Base-by-base conservation (phyloP, 2,888 invertebrate species). In the Trypoxylon attenuatum region DNA sequence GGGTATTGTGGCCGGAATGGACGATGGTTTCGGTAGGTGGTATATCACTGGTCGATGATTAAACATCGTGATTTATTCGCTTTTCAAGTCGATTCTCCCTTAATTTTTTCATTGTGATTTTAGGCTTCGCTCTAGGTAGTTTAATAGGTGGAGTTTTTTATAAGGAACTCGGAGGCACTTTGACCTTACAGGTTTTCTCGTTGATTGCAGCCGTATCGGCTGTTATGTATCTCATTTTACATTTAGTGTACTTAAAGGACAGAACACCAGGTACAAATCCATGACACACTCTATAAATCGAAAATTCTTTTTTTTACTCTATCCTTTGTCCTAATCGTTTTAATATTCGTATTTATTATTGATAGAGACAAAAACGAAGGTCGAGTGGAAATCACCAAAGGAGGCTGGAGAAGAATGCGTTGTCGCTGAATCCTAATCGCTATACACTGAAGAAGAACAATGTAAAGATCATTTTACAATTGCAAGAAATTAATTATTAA, bases 1-100 rank as follows among this genome's bases (percentile, higher is more conserved):
- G 84, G 95, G 95, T 0, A 90, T 96, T 22, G 93, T 94, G 29
- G 94, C 95, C 0, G 95, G 95, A n/a, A 92, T 95, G 92, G 95
- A 95, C 81, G 96, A 96, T 81, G 95, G 95, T 0, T 88, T 95
- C 22, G 94, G 93, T 93, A 81, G 86, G 2, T 2, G 21, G 22
- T n/a, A 22, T 15, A 6, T 27, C 16, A 13, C 10, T 23, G 29
- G 43, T 23, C 5, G 2, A 2, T 19, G 3, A 3, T 2, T 19
- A n/a, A 10, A 6, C 10, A 25, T 16, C 49, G 5, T 41, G 2
- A 16, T 51, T 57, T 8, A 21, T 22, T 13, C 3, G 5, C 5
- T 18, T 29, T 23, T 1, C 21, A 5, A 15, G 13, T 45, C 8
- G 5, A 18, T 43, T 10, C 25, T 19, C 22, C 15, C 29, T 45